Evolutionary conservation across 2,888 invertebrate species (phyloP), one percentile per base, ranked within the genome.

Genomic region (Zhengitettix transpicula): DNA sequence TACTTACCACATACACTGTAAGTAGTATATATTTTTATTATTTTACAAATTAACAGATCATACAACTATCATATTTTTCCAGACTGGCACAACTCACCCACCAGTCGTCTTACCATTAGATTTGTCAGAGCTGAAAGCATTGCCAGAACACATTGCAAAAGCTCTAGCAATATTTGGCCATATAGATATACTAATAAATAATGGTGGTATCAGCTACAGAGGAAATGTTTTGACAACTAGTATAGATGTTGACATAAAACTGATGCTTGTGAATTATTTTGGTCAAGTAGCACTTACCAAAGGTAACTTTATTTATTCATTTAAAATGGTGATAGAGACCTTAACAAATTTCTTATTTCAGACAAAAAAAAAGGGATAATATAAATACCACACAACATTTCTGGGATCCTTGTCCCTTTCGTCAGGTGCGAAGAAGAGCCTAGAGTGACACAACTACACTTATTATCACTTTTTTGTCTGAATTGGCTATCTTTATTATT

Each of bases 241-340:
- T 52, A 72, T 90, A 51, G 86, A 89, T 70, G 90, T 96, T 11
- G 87, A 93, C 72, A 78, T 85, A 62, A 84, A 85, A 75, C 79
- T 97, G 53, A 96, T 98, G 96, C 75, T 82, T 47, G 85, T 94
- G 10, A 99, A 99, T 77, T 98, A 92, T 73, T 93, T 98, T 76
- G 96, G 96, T 15, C 82, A 93, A 65, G 83, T 96, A 59, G 89
- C 88, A 44, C 74, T 98, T 40, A 92, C 94, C 1, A 94, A 93
- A 84, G 89, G 94, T 90, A 76, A 69, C 66, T 57, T 58, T 53
- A 47, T 8, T 12, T 47, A 47, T 14, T 47, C 14, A 47, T 47
- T 28, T 28, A 28, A 28, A 28, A 5, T 28, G 28, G 28, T 28
- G 28, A 28, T 28, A 28, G 28, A 28, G n/a, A n/a, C n/a, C n/a